A percentile compares a stretch with the other conserved stretches of the same genome.
Evolutionary conservation across 2,888 invertebrate genomes (phyloP).

Genomic region (Eupithecia abbreviata): DNA sequence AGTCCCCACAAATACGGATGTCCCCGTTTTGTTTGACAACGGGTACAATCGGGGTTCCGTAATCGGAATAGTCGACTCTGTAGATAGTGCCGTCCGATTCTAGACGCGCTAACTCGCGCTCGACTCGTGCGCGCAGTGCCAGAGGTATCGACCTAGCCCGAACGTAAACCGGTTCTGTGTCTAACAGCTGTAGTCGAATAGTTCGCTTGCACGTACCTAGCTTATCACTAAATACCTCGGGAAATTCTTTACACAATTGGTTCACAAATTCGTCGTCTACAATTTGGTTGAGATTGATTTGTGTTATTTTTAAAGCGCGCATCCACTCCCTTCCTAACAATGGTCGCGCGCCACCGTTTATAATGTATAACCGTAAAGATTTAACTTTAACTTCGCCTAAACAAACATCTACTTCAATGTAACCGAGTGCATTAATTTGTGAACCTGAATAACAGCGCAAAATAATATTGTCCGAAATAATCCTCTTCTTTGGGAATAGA

Average conservation of each 20-base stretch:
- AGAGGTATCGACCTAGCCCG: not conserved
- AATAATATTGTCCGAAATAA: too few relatives aligned
- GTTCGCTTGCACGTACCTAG: not conserved
- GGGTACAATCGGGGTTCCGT: conserved; percentile 24
- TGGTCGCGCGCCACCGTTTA: not conserved
- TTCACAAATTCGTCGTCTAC: not conserved
- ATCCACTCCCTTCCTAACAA: conserved; percentile 2
- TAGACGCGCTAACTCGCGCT: not conserved
- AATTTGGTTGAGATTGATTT: not conserved
- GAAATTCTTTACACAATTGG: not conserved
- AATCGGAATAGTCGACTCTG: not conserved
- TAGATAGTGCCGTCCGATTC: not conserved
- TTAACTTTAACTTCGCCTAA: too few relatives aligned
- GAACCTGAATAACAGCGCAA: too few relatives aligned
- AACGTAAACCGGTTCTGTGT: not conserved
- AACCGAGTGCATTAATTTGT: too few relatives aligned
- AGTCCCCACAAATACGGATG: conserved; percentile 14
- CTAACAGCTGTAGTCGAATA: not conserved
- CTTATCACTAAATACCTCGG: not conserved
- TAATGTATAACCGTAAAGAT: not conserved
- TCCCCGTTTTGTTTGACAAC: conserved; percentile 24
- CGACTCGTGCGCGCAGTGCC: not conserved
- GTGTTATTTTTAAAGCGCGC: not conserved
- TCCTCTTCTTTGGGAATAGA: not conserved
- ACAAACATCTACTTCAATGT: too few relatives aligned